Conservation (phyloP, 2,888 invertebrate species). For the Malachius bipustulatus region DNA sequence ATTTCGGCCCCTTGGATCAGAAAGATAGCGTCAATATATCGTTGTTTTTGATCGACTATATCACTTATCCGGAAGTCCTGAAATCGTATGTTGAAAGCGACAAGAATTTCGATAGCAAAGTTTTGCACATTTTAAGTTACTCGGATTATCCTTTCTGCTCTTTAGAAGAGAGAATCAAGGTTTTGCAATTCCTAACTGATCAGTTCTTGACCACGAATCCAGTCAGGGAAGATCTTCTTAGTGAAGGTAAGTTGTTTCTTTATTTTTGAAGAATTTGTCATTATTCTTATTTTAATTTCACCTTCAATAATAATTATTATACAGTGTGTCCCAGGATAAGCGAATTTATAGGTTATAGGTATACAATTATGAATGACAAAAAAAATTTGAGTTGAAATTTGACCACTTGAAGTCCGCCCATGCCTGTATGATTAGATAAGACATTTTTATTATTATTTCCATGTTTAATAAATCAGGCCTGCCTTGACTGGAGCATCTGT, state of each 20-base stretch:
- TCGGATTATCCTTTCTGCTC: constrained; percentile 82
- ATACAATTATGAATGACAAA: too few relatives aligned
- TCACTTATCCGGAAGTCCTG: constrained; percentile 94
- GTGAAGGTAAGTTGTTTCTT: constrained; percentile 59
- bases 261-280: constrained; percentile 6
- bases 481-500: too few relatives aligned
- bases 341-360: too few relatives aligned
- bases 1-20: constrained; percentile 92
- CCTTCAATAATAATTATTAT: too few relatives aligned
- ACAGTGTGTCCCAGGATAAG: too few relatives aligned
- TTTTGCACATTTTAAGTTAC: constrained; percentile 55
- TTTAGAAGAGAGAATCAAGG: constrained; percentile 64
- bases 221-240: constrained; percentile 84
- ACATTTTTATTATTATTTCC: too few relatives aligned
- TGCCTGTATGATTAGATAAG: too few relatives aligned
- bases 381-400: too few relatives aligned
- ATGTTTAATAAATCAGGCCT: too few relatives aligned
- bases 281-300: too few relatives aligned
- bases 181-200: constrained; percentile 86
- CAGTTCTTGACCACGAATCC: constrained; percentile 88
- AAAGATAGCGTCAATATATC: constrained; percentile 95
- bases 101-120: constrained; percentile 60
- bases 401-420: too few relatives aligned
- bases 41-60: constrained; percentile 82
- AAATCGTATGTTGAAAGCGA: constrained; percentile 87